phyloP scores from a whole-genome alignment of 2,113 vertebrate species.

The Puntigrus tetrazona region DNA sequence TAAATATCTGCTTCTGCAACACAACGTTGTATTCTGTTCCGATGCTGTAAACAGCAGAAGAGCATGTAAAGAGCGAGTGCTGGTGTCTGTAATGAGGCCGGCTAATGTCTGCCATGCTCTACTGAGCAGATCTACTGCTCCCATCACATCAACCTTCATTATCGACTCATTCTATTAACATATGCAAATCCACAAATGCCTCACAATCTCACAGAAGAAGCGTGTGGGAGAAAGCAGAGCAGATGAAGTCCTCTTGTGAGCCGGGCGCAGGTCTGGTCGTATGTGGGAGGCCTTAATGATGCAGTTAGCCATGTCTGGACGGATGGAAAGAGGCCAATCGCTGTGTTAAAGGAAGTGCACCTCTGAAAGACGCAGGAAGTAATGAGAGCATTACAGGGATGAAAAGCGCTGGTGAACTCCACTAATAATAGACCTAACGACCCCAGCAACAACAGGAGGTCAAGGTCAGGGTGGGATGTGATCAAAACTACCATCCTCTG shows the following conservation, averaged over 20 bases:
- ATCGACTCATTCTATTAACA: conserved; percentile 19
- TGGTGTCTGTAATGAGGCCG: background rate
- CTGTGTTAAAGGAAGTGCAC: background rate
- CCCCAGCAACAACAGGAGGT: background rate
- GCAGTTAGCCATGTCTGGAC: conserved; percentile 8
- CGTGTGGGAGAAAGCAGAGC: conserved; percentile 20
- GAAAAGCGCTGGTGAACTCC: background rate
- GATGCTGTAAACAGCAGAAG: background rate
- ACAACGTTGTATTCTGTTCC: background rate
- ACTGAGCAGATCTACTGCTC: conserved; percentile 14
- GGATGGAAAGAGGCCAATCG: background rate
- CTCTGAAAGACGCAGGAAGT: conserved; percentile 5
- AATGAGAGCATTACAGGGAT: background rate
- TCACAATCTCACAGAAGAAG: conserved; percentile 19
- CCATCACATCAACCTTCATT: conserved; percentile 18
- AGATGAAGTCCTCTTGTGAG: background rate
- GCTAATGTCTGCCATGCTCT: conserved; percentile 13
- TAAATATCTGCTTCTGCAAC: background rate
- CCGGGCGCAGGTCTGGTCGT: too few species aligned
- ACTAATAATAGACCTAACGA: background rate
- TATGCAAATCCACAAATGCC: conserved; percentile 12
- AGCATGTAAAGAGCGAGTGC: background rate
- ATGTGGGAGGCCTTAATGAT: conserved; percentile 37
- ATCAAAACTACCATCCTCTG: background rate
- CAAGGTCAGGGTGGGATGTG: background rate